phyloP scores from a whole-genome alignment of 2,113 vertebrate genomes.

The Neolamprologus variostigma region DNA sequence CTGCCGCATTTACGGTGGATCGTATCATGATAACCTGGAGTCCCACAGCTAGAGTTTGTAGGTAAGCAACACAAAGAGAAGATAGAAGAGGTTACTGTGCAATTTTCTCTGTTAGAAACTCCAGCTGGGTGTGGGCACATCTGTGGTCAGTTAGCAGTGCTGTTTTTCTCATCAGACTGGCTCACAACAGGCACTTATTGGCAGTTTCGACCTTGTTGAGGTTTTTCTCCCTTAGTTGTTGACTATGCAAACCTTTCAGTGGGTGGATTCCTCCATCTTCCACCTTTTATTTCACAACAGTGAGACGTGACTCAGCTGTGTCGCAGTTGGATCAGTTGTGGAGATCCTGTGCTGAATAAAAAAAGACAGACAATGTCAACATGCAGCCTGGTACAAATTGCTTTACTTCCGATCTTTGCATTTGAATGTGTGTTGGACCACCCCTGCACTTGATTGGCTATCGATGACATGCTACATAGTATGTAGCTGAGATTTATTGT shows the following conservation, averaged over 20 bases:
- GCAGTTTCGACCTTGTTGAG: background rate
- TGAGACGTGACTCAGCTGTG: conserved; percentile 18
- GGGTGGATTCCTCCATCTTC: conserved; percentile 1
- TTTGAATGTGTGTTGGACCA: conserved; percentile 3
- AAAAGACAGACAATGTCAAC: conserved; percentile 16
- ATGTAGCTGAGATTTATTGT: background rate
- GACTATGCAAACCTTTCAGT: background rate
- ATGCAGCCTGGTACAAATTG: conserved; percentile 10
- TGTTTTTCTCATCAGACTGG: conserved; percentile 9
- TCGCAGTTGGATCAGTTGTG: conserved; percentile 11
- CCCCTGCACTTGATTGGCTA: conserved; percentile 8
- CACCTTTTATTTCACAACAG: conserved; percentile 21
- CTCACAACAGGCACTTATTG: conserved; percentile 10
- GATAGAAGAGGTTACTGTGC: background rate
- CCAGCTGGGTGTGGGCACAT: background rate
- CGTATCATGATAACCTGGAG: conserved; percentile 1
- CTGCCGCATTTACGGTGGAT: background rate
- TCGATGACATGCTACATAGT: background rate
- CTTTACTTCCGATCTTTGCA: conserved; percentile 4
- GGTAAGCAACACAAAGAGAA: background rate
- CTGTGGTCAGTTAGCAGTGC: conserved; percentile 4
- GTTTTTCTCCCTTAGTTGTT: background rate
- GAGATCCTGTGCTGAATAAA: conserved; percentile 28
- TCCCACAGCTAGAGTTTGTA: background rate
- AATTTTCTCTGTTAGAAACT: conserved; percentile 8